Percentiles rank a stretch among this genome's conserved stretches.
These are phyloP conservation scores for Chiroxiphia lanceolata DNA, from an alignment of 2,797 vertebrate species.

Conservation along the genomic window DNA sequence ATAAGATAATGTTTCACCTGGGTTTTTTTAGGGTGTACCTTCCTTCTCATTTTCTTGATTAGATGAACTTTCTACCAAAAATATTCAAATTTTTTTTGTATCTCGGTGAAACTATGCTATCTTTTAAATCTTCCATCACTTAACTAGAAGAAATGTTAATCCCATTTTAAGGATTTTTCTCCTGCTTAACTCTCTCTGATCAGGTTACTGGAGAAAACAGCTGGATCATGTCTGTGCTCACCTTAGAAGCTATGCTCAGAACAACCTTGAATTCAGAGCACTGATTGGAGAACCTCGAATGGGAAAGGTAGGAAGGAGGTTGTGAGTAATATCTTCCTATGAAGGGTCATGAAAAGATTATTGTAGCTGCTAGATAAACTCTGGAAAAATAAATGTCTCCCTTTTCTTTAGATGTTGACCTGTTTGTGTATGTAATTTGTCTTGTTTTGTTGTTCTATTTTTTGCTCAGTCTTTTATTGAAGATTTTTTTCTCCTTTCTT, in stretches of 20 bases:
- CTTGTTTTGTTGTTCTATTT: neutral
- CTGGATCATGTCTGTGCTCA: conserved; percentile 92
- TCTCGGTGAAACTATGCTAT: neutral
- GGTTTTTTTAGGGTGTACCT: neutral
- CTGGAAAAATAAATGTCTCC: neutral
- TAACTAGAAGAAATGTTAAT: neutral
- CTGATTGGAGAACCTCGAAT: conserved; percentile 91
- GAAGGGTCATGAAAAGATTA: neutral
- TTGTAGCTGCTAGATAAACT: neutral
- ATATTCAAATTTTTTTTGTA: neutral
- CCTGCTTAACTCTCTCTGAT: neutral
- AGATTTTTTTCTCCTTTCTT: neutral
- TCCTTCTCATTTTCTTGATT: neutral
- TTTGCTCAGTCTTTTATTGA: neutral
- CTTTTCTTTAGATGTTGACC: neutral
- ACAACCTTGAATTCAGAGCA: conserved; percentile 86
- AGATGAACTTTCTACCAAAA: neutral
- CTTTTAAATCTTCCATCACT: neutral
- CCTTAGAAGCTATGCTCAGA: conserved; percentile 90
- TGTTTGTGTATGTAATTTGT: neutral
- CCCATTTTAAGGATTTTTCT: neutral
- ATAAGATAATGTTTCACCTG: neutral
- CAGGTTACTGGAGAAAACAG: conserved; percentile 95
- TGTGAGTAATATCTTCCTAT: neutral
- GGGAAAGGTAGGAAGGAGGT: conserved; percentile 83